Evolutionary conservation across 1,140 invertebrate species (phyloP), one percentile per base, ranked within the genome.

Genomic region (Cotesia vestalis): DNA sequence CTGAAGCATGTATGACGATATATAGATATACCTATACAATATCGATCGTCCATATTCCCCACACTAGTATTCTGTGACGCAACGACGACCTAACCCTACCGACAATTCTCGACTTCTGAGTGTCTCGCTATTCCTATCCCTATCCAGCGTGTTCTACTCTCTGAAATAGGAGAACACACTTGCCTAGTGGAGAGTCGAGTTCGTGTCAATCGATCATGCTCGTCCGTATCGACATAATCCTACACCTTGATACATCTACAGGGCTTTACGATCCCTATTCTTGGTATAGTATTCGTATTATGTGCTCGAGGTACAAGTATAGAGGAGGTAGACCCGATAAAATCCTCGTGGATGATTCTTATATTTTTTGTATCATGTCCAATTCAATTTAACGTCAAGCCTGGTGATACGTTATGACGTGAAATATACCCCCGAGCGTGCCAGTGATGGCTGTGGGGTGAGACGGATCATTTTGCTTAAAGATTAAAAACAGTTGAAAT

Each of bases 61-160:
- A 62, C 35, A 11, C 14, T 12, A 9, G 8, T 62, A 36, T 3
- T 62, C 60, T 38, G 36, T 62, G 60, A 62, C 60, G 60, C 60
- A 62, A 62, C 27, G 27, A 27, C 59, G 60, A 62, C 60, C 60
- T 62, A 62, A 62, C 36, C 60, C 60, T 62, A 27, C 60, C n/a
- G 35, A 35, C 35, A 62, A 62, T 62, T 62, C 60, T 62, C 60
- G 14, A 38, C 60, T 38, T 4, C 34, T 35, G 60, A 62, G 34
- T 62, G 34, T 60, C 17, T 60, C 9, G 5, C 20, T 60, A 17
- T 60, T 20, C 8, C 59, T 60, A 60, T 62, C 34, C 36, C 60
- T 36, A 8, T 57, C 12, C n/a, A 57, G 5, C 12, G 5, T 57
- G 2, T 12, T 57, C 53, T 14, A 20, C 53, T 11, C 60, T 12